Conservation (phyloP, 1,140 invertebrate genomes). For the Bombyx mori region ASM3026992v2 NC_085108.1:1941501-1942000, state of each 20-base stretch:
- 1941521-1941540: constrained; percentile 26
- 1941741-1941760: background rate
- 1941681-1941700: too few species aligned
- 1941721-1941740: background rate
- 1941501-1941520: constrained; percentile 21
- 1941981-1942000: background rate
- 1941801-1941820: background rate
- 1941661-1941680: constrained; percentile 4
- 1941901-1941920: constrained; percentile 1
- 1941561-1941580: constrained; percentile 10
- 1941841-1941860: background rate
- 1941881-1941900: constrained; percentile 1
- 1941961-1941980: constrained; percentile 1
- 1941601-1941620: constrained; percentile 5
- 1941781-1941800: constrained; percentile 1
- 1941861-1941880: too few species aligned
- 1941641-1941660: constrained; percentile 24
- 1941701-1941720: too few species aligned
- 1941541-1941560: constrained; percentile 17
- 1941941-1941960: background rate
- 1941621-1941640: constrained; percentile 25
- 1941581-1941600: constrained; percentile 7
- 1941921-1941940: constrained; percentile 4
- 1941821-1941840: background rate
- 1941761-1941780: background rate